Conservation (phyloP, 2,113 vertebrate genomes). For the Lutjanus erythropterus region DNA sequence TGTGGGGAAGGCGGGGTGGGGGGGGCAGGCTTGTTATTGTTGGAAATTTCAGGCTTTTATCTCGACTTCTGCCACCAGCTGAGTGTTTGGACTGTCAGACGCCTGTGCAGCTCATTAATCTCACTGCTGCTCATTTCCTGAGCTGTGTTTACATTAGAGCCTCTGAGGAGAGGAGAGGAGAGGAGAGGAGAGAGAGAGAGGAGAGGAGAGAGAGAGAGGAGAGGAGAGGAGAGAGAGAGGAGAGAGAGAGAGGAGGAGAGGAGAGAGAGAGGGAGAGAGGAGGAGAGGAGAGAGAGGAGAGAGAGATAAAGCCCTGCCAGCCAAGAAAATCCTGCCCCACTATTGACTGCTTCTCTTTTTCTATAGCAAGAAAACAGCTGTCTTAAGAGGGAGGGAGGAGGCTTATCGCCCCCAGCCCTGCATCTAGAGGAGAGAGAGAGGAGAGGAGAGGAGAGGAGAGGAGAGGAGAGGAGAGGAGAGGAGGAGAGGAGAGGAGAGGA, state of each 20-base stretch:
- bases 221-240: no score
- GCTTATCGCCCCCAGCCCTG: constrained; percentile 49
- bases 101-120: constrained; percentile 23
- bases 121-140: constrained; percentile 19
- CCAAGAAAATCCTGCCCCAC: constrained; percentile 48
- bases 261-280: no score
- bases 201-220: no score
- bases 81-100: constrained; percentile 11
- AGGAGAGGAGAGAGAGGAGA: no score
- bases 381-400: constrained; percentile 49
- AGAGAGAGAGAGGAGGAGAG: no score
- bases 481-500: no score
- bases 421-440: constrained; percentile 76
- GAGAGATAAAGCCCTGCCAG: constrained; percentile 47
- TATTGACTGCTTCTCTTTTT: constrained; percentile 43
- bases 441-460: no score
- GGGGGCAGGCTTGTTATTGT: not conserved
- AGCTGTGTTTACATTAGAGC: not conserved
- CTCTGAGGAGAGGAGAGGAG: not conserved
- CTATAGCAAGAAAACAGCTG: constrained; percentile 72
- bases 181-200: no score
- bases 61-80: not conserved
- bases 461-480: not conserved
- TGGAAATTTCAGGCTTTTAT: not conserved
- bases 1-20: not conserved